phyloP scores from a whole-genome alignment of 2,888 invertebrate genomes.

The Metalampra italica region DNA sequence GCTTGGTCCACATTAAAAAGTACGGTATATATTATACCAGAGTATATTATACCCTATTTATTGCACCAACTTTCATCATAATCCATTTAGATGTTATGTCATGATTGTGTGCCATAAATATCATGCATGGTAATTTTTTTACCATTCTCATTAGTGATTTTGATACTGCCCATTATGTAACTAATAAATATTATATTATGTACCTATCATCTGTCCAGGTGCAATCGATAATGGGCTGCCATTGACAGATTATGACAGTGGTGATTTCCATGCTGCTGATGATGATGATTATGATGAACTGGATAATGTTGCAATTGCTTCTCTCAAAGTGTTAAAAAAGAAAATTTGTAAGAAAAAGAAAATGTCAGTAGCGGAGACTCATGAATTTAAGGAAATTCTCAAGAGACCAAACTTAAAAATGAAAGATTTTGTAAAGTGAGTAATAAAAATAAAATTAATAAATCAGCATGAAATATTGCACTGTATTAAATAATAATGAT shows the following conservation, averaged over 20 bases:
- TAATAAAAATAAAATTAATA: slow-evolving; percentile 1
- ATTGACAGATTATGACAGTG: slow-evolving; percentile 15
- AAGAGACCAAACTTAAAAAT: slow-evolving; percentile 53
- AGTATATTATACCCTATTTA: too few species aligned
- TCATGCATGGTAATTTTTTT: too few species aligned
- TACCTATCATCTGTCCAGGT: background rate
- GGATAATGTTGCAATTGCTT: slow-evolving; percentile 54
- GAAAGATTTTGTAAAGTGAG: slow-evolving; percentile 40
- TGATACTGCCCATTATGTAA: background rate
- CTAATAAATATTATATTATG: background rate
- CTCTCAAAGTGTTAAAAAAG: slow-evolving; percentile 48
- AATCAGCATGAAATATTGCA: background rate
- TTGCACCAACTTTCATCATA: too few species aligned
- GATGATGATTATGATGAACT: slow-evolving; percentile 39
- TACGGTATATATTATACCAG: too few species aligned
- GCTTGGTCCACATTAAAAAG: too few species aligned
- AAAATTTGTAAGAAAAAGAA: slow-evolving; percentile 42
- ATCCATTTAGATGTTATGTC: too few species aligned
- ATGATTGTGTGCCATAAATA: too few species aligned
- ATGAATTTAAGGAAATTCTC: slow-evolving; percentile 46
- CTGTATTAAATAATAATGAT: background rate
- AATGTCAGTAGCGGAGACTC: slow-evolving; percentile 35
- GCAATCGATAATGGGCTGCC: background rate
- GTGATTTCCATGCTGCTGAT: slow-evolving; percentile 18
- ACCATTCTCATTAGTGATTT: too few species aligned